Conservation (phyloP, 2,888 invertebrate genomes). For the Drosophila mimica region DNA sequence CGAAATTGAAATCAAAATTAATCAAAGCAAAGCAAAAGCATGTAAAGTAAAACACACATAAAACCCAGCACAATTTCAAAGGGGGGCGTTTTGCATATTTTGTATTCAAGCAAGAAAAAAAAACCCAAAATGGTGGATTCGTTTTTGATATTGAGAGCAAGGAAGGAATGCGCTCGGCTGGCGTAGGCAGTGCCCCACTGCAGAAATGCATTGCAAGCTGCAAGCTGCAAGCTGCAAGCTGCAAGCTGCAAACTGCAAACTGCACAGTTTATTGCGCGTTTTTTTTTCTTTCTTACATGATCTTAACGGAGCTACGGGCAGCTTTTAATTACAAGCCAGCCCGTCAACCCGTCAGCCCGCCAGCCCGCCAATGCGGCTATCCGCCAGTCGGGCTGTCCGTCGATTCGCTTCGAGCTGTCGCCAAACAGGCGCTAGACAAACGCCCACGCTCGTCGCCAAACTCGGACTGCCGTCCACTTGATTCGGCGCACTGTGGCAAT, state of each 20-base stretch:
- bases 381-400: conserved; percentile 28
- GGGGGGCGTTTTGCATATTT: conserved; percentile 57
- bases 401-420: conserved; percentile 64
- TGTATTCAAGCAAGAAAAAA: conserved; percentile 15
- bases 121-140: conserved; percentile 17
- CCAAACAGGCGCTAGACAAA: conserved; percentile 74
- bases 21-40: conserved; percentile 62
- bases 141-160: conserved; percentile 50
- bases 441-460: conserved; percentile 65
- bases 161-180: conserved; percentile 70
- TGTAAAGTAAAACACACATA: conserved; percentile 33
- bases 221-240: conserved; percentile 6
- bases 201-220: conserved; percentile 36
- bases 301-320: conserved; percentile 45
- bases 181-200: conserved; percentile 66
- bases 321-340: conserved; percentile 67
- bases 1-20: conserved; percentile 78
- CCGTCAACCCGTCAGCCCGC: conserved; percentile 6
- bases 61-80: conserved; percentile 11
- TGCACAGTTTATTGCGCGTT: conserved; percentile 27
- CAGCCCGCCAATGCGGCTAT: background rate
- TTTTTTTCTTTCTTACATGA: conserved; percentile 27
- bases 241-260: background rate
- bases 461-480: conserved; percentile 54
- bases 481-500: conserved; percentile 26